Percentiles rank a stretch among this genome's conserved stretches.
phyloP scores from a whole-genome alignment of 2,797 vertebrate species.

The Pangasius mekongensis region DNA sequence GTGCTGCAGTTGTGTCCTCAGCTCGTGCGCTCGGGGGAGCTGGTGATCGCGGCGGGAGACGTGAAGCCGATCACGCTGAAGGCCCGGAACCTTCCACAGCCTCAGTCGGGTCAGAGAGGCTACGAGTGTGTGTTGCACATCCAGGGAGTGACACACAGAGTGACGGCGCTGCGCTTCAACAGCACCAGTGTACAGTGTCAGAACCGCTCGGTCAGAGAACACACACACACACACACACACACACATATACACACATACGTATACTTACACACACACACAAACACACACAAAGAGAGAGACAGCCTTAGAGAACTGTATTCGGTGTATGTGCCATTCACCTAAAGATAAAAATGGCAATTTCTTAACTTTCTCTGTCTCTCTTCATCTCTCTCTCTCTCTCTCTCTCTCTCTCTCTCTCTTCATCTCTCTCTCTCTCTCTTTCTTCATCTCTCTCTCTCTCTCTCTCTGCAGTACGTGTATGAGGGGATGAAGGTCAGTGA shows the following conservation, averaged over 20 bases:
- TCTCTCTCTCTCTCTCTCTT: conserved; percentile 29
- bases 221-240: conserved; percentile 9
- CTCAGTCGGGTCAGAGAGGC: conserved; percentile 92
- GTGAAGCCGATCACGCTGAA: conserved; percentile 91
- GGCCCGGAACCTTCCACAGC: conserved; percentile 92
- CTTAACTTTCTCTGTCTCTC: neutral
- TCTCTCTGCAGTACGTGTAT: conserved; percentile 85
- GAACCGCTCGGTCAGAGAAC: conserved; percentile 90
- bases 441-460: neutral
- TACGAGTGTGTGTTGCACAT: conserved; percentile 92
- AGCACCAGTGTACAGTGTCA: conserved; percentile 98
- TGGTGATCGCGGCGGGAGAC: conserved; percentile 91
- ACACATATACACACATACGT: neutral
- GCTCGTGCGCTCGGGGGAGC: conserved; percentile 88
- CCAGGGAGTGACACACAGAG: conserved; percentile 85
- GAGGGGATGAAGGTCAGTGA: conserved; percentile 93
- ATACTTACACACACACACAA: neutral
- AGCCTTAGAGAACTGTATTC: neutral
- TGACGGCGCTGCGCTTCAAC: conserved; percentile 96
- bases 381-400: conserved; percentile 11
- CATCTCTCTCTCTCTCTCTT: neutral
- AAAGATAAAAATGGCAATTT: neutral
- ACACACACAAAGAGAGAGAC: neutral
- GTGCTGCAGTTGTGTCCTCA: conserved; percentile 88
- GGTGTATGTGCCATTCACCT: neutral